These are phyloP conservation scores for Sitophilus oryzae DNA, from an alignment of 1,140 invertebrate genomes.

Conservation along the genomic window DNA sequence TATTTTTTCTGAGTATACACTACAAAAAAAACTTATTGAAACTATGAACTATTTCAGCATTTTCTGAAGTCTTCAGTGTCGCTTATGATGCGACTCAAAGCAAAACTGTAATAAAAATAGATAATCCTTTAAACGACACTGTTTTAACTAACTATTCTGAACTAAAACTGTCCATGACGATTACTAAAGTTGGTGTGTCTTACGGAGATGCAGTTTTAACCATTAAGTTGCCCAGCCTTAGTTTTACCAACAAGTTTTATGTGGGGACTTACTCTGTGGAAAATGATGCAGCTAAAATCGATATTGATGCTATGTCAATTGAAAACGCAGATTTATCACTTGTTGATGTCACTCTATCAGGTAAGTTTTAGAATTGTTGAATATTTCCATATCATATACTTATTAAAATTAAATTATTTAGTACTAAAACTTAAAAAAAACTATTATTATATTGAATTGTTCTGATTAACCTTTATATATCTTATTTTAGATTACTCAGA, in stretches of 20 bases:
- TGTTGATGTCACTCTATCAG: slow-evolving; percentile 5
- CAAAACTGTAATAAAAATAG: neutral
- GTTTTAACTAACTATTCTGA: slow-evolving; percentile 9
- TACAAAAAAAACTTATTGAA: too few relatives aligned
- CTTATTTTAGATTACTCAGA: slow-evolving; percentile 16
- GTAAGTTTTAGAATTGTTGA: neutral
- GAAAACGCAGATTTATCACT: neutral
- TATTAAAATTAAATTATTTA: too few relatives aligned
- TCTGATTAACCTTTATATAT: neutral
- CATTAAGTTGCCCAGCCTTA: slow-evolving; percentile 6
- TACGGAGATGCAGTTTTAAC: slow-evolving; percentile 11
- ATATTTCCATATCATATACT: too few relatives aligned
- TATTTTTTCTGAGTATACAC: too few relatives aligned
- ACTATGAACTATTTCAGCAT: too few relatives aligned
- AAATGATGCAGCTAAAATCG: neutral
- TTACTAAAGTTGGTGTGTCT: slow-evolving; percentile 2
- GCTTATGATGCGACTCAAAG: neutral
- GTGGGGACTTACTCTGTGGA: neutral
- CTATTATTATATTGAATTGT: too few relatives aligned
- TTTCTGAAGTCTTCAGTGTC: neutral
- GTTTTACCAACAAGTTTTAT: neutral
- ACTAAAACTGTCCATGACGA: neutral
- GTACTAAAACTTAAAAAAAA: too few relatives aligned
- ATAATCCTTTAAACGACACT: neutral
- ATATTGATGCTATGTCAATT: neutral